phyloP scores from a whole-genome alignment of 2,797 vertebrate species.

The Hydrophis major region DNA sequence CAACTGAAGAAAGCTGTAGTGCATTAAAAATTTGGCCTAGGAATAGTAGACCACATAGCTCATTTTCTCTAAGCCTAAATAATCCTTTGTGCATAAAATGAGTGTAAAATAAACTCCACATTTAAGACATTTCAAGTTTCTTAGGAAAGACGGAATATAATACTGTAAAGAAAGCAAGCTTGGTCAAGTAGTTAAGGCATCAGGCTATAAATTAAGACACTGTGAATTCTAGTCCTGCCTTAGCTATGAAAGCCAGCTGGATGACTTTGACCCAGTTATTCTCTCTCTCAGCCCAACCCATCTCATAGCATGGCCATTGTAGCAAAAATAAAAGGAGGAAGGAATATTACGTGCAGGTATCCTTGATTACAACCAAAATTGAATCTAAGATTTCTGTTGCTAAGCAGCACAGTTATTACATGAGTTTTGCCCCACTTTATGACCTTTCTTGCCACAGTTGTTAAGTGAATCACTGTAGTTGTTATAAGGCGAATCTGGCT shows the following conservation, averaged over 20 bases:
- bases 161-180: not conserved
- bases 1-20: not conserved
- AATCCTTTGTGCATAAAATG: not conserved
- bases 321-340: not conserved
- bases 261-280: not conserved
- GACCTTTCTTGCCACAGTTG: not conserved
- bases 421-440: not conserved
- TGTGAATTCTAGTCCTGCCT: not conserved
- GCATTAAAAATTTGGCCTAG: not conserved
- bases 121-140: not conserved
- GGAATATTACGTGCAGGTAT: not conserved
- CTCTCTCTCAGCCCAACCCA: not conserved
- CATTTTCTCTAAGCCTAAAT: not conserved
- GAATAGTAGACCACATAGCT: not conserved
- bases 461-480: not conserved
- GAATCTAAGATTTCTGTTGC: not conserved
- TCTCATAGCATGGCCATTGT: not conserved
- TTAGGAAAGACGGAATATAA: not conserved
- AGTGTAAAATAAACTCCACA: not conserved
- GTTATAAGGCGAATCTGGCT: too few relatives aligned
- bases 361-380: not conserved
- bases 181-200: not conserved
- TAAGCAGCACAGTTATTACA: not conserved
- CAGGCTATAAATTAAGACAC: not conserved
- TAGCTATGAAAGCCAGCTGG: not conserved